A percentile compares a stretch with the other conserved stretches of the same genome.
Conservation (phyloP, 2,888 invertebrate species). For the Drosophila anomelani region DNA sequence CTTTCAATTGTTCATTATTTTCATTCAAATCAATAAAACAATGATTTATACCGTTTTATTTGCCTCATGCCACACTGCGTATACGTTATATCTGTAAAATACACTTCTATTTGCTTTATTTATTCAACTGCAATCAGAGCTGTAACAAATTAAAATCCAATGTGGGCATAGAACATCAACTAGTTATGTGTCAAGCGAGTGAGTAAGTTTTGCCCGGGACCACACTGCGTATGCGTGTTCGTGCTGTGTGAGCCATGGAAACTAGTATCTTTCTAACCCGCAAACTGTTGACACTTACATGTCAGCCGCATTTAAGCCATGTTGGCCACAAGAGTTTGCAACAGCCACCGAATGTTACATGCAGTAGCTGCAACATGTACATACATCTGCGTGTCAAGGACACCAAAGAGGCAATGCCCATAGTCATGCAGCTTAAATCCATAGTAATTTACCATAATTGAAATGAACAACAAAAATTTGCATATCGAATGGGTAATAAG, state of each 20-base stretch:
- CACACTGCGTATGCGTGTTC: constrained; percentile 15
- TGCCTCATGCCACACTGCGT: neutral
- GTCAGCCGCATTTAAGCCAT: constrained; percentile 29
- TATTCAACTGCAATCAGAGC: neutral
- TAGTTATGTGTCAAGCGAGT: neutral
- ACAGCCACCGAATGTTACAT: constrained; percentile 9
- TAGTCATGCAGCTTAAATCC: constrained; percentile 7
- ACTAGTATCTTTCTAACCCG: neutral
- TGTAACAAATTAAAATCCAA: constrained; percentile 6
- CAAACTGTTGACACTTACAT: constrained; percentile 32
- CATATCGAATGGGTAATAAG: neutral
- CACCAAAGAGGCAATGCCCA: constrained; percentile 4
- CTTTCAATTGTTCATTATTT: neutral
- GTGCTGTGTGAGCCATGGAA: constrained; percentile 6
- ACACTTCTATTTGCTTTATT: neutral
- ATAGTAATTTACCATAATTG: constrained; percentile 20
- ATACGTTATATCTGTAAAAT: constrained; percentile 5
- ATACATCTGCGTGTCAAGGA: constrained; percentile 14
- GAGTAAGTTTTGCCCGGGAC: neutral
- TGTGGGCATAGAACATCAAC: neutral
- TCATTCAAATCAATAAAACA: neutral
- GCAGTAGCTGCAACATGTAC: constrained; percentile 2
- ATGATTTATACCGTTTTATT: neutral
- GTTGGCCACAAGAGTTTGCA: constrained; percentile 25
- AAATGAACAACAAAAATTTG: constrained; percentile 4